phyloP scores from a whole-genome alignment of 2,797 vertebrate genomes.

The Myotis vivesi region DNA sequence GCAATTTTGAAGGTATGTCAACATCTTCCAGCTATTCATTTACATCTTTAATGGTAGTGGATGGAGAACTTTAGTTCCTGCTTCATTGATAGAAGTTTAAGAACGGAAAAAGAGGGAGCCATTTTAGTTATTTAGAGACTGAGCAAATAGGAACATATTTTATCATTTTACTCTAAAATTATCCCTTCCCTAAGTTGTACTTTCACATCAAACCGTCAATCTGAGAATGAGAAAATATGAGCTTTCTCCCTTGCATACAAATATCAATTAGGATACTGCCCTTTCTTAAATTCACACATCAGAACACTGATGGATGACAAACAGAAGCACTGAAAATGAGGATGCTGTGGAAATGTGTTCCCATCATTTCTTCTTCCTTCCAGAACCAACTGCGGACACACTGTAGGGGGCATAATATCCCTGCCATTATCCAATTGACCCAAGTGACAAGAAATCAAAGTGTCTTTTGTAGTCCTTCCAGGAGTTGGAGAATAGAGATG shows the following conservation, averaged over 20 bases:
- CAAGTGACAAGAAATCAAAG: constrained; percentile 68
- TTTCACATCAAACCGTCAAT: not conserved
- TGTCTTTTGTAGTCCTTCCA: constrained; percentile 54
- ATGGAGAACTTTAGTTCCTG: not conserved
- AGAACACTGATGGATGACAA: constrained; percentile 21
- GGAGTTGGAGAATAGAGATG: constrained; percentile 10
- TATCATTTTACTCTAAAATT: not conserved
- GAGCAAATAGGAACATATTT: not conserved
- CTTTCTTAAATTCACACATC: not conserved
- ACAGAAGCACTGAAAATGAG: not conserved
- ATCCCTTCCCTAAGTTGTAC: not conserved
- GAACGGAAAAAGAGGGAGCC: not conserved
- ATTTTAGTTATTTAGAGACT: constrained; percentile 8
- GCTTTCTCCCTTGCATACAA: not conserved
- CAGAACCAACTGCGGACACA: constrained; percentile 31
- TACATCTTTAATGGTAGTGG: not conserved
- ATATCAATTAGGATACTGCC: not conserved
- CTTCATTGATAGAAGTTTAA: not conserved
- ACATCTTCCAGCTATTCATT: not conserved
- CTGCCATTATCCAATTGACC: constrained; percentile 59
- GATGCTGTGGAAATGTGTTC: not conserved
- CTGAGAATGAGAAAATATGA: not conserved
- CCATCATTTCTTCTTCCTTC: constrained; percentile 1
- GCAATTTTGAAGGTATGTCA: not conserved
- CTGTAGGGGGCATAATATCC: constrained; percentile 29